Evolutionary conservation across 2,888 invertebrate species (phyloP).

Genomic region (Tromatobia lineatoria): DNA sequence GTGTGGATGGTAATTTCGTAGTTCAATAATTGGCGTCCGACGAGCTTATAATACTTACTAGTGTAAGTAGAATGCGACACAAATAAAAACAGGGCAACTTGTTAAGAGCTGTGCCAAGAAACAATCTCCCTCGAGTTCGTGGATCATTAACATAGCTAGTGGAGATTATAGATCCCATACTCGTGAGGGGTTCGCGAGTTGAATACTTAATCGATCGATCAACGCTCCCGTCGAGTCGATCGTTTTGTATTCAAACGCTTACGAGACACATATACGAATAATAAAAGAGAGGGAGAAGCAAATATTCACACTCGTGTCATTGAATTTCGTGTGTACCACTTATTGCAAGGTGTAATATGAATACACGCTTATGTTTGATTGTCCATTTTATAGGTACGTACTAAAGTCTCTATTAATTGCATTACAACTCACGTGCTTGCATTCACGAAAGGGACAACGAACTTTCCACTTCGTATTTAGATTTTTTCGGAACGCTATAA

Average conservation of each 20-base stretch:
- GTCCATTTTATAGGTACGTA: background rate
- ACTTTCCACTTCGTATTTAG: conserved; percentile 29
- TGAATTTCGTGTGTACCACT: conserved; percentile 54
- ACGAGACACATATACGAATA: background rate
- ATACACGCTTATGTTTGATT: background rate
- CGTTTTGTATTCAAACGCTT: conserved; percentile 43
- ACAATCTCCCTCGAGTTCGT: conserved; percentile 24
- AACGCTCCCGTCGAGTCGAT: conserved; percentile 25
- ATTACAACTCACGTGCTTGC: conserved; percentile 19
- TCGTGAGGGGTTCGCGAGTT: conserved; percentile 55
- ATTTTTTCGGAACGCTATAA: conserved; percentile 34
- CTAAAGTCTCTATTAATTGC: background rate
- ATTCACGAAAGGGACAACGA: conserved; percentile 15
- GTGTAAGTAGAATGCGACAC: background rate
- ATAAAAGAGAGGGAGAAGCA: background rate
- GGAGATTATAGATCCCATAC: conserved; percentile 27
- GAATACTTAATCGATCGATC: conserved; percentile 62
- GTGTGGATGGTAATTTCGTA: too few species aligned
- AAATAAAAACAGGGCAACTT: conserved; percentile 1
- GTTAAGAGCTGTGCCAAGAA: conserved; percentile 11
- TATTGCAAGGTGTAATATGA: conserved; percentile 8
- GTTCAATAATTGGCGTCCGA: background rate
- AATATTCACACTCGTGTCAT: background rate
- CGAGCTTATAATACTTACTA: background rate
- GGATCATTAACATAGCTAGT: conserved; percentile 37